Evolutionary conservation across 2,797 vertebrate genomes (phyloP), one percentile per base, ranked within the genome.

Genomic region (Huso huso): DNA sequence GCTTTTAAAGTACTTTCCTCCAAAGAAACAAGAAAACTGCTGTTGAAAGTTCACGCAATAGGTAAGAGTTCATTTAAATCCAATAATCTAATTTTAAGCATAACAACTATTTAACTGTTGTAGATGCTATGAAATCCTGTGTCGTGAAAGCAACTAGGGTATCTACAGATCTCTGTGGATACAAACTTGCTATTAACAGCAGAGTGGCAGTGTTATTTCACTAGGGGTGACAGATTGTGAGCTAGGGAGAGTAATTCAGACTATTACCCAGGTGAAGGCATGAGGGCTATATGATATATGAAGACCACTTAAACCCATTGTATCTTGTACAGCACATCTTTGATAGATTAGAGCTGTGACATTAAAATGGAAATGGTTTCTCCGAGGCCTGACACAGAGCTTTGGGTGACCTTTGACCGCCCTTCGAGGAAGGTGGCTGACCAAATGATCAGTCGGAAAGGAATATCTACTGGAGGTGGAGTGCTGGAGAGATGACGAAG

Each of bases 361-460:
- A 98, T 97, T 98, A 96, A 95, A 94, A 97, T 96, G 94, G 94
- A 96, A 96, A 97, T 95, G 83, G 91, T 90, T 94, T 91, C 83
- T 83, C 90, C 85, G 88, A 89, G 88, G 86, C 87, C 87, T 91
- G 93, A 94, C 91, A 88, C 85, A 90, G 86, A 85, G 76, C 59
- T 74, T 81, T 73, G 79, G 81, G 75, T 75, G 85, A 94, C 93
- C 92, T 73, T 0, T 91, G 90, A 92, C 90, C 92, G 89, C 90
- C 85, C 82, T 85, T 83, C 81, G 87, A 92, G 90, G 90, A 91
- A 92, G 89, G 86, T 85, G 87, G 85, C 89, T 88, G 90, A 89
- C 90, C 87, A 78, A 89, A 90, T 92, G 89, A 93, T 92, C 88
- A 90, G 88, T 90, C 87, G 83, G 78, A 74, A 89, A 88, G 85